phyloP scores from a whole-genome alignment of 37 sponge, comb jelly and placozoan genomes.

The Ephydatia muelleri region DNA sequence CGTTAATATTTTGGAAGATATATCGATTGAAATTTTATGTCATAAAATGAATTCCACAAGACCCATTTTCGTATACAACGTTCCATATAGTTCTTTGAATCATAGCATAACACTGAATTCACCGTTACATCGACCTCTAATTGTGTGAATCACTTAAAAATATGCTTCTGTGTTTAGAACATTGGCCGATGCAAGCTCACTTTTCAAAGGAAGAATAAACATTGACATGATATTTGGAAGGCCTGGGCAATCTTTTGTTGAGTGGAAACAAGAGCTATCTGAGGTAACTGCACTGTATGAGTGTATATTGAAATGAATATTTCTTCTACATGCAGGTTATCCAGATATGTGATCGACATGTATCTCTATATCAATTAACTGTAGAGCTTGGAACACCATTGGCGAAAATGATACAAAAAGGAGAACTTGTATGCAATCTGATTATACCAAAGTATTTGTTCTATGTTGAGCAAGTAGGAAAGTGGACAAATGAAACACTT shows the following conservation, averaged over 20 bases:
- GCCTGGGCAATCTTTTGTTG: slow-evolving; percentile 51
- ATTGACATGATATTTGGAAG: slow-evolving; percentile 84
- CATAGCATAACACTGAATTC: too few species aligned
- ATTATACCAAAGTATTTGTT: not conserved
- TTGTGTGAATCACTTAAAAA: not conserved
- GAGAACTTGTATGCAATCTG: slow-evolving; percentile 31
- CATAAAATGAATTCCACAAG: too few species aligned
- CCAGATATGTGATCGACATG: slow-evolving; percentile 55
- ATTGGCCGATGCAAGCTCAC: slow-evolving; percentile 21
- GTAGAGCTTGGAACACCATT: slow-evolving; percentile 76
- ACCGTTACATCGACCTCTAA: too few species aligned
- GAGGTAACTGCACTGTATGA: not conserved
- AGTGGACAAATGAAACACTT: too few species aligned
- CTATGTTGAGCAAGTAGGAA: too few species aligned
- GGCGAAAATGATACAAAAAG: slow-evolving; percentile 34
- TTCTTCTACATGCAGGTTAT: slow-evolving; percentile 22
- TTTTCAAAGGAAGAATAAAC: slow-evolving; percentile 56
- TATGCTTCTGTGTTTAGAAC: slow-evolving; percentile 3
- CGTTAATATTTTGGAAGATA: too few species aligned
- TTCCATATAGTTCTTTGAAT: too few species aligned
- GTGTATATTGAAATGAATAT: not conserved
- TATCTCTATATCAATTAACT: slow-evolving; percentile 85
- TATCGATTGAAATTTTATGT: too few species aligned
- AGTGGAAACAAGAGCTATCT: slow-evolving; percentile 46
- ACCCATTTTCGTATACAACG: too few species aligned